Evolutionary conservation across 2,888 invertebrate genomes (phyloP), one percentile per base, ranked within the genome.

Genomic region (Nomada goodeniana): DNA sequence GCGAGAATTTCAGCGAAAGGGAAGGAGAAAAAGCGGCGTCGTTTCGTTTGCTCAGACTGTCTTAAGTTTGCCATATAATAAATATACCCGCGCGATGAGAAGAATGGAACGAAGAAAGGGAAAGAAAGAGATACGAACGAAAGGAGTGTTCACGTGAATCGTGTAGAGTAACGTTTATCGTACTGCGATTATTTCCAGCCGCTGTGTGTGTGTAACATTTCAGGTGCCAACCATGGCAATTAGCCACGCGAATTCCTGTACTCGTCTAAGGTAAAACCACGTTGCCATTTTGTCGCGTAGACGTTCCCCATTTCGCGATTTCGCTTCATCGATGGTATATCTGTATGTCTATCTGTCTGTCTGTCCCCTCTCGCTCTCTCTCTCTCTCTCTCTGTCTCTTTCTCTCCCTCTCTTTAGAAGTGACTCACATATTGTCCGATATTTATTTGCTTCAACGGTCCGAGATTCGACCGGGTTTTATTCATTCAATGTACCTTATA

Each of bases 21-120:
- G 63, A 52, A 52, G 18, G 47, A 68, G 63, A n/a, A 20, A 15
- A 57, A 60, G 70, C 36, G 42, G 65, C 64, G 75, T 86, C 83
- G 85, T 88, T 88, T 91, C 73, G 83, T 89, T 91, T 92, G 89
- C 89, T 91, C 91, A 91, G 91, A 90, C 91, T 91, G 89, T 87
- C 89, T 89, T 90, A 90, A 88, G 90, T 92, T 92, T 92, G 92
- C 92, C 92, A 92, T 92, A 90, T 86, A 60, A 55, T 47, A 15
- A 13, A 47, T 36, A 47, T 47, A 13, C 23, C 20, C 10, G 23
- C 26, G 60, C n/a, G 15, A 9, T 69, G 53, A 68, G 36, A 23
- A 55, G 26, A 65, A 84, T 82, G 69, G 26, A 55, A 50, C 55
- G 55, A 65, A 13, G 3, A n/a, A n/a, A 64, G 44, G 36, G n/a